Evolutionary conservation across 2,113 vertebrate species (phyloP).

Genomic region (Leucopsar rothschildi): DNA sequence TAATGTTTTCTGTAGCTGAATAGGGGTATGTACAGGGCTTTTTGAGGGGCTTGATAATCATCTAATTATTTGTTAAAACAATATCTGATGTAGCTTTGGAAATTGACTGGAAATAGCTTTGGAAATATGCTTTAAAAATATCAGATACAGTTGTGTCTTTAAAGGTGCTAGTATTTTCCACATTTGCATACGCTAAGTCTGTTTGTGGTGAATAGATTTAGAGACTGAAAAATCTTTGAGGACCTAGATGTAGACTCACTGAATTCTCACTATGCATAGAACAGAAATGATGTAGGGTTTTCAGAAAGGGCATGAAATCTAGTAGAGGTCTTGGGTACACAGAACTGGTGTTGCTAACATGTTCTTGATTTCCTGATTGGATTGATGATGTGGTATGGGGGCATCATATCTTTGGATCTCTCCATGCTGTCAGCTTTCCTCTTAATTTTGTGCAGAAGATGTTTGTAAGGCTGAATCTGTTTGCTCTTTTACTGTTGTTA

Average conservation of each 20-base stretch:
- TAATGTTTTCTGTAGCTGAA: background rate
- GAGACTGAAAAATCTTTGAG: background rate
- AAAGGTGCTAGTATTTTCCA: background rate
- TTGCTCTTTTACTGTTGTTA: background rate
- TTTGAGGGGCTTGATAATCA: accelerated
- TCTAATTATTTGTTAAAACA: background rate
- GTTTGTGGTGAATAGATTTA: background rate
- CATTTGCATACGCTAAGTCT: background rate
- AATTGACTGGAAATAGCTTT: background rate
- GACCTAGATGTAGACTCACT: background rate
- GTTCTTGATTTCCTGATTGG: background rate
- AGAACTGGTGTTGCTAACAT: background rate
- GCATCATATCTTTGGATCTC: background rate
- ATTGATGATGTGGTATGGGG: background rate
- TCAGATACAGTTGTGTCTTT: background rate
- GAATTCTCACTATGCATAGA: background rate
- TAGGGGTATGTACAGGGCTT: background rate
- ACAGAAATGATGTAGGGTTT: background rate
- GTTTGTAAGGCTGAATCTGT: background rate
- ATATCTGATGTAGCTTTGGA: background rate
- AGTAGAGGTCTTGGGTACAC: background rate
- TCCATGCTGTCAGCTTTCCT: background rate
- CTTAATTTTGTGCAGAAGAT: background rate
- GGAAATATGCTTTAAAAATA: background rate
- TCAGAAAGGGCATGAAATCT: background rate